Conservation (phyloP, 2,113 vertebrate genomes). For the Bufo gargarizans region DNA sequence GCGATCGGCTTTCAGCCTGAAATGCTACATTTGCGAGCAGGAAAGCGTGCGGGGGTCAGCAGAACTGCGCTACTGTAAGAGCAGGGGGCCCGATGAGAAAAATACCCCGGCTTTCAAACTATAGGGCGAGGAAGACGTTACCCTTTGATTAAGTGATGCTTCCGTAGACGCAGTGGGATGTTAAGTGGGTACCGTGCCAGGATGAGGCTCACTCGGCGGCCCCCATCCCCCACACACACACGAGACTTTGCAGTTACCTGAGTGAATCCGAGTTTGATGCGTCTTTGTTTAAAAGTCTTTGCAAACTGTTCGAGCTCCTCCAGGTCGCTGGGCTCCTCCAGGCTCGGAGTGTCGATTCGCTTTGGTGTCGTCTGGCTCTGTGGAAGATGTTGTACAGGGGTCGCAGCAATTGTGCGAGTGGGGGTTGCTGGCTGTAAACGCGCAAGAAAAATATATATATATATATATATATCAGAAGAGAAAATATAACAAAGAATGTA, state of each 20-base stretch:
- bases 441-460: neutral
- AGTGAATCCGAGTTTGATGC: constrained; percentile 99
- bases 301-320: constrained; percentile 99
- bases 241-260: constrained; percentile 76
- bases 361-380: constrained; percentile 98
- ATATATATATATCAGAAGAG: neutral
- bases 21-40: constrained; percentile 59
- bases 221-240: neutral
- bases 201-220: neutral
- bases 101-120: constrained; percentile 63
- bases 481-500: too few relatives aligned
- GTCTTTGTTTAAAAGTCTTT: constrained; percentile 99
- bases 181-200: neutral
- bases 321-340: constrained; percentile 98
- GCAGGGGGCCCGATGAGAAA: constrained; percentile 64
- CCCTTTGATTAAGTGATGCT: constrained; percentile 60
- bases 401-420: constrained; percentile 94
- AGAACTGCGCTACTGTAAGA: constrained; percentile 57
- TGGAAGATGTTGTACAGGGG: constrained; percentile 89
- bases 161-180: constrained; percentile 49
- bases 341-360: constrained; percentile 92
- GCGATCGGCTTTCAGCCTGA: constrained; percentile 62
- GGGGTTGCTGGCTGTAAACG: constrained; percentile 91
- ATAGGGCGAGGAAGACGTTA: constrained; percentile 53
- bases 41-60: constrained; percentile 56